A percentile compares a stretch with the other conserved stretches of the same genome.
phyloP scores from a whole-genome alignment of 2,113 vertebrate genomes.

The Glaucomys volans region DNA sequence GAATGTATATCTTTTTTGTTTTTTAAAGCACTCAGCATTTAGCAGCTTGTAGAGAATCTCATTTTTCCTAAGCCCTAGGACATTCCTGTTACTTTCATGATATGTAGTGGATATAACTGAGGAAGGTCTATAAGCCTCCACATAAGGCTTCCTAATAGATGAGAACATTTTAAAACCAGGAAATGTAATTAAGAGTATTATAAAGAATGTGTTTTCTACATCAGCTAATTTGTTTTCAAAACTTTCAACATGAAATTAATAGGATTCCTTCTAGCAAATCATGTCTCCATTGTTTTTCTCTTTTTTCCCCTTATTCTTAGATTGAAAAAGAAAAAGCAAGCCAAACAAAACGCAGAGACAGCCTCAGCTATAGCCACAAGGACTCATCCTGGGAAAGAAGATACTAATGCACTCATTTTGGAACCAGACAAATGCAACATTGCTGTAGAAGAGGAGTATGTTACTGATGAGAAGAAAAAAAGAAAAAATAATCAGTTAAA shows the following conservation, averaged over 20 bases:
- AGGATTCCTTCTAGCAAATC: neutral
- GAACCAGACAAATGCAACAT: slow-evolving; percentile 85
- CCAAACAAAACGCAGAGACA: slow-evolving; percentile 86
- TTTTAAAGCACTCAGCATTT: neutral
- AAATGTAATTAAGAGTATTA: neutral
- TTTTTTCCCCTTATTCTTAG: slow-evolving; percentile 71
- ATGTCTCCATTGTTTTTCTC: neutral
- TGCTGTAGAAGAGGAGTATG: slow-evolving; percentile 82
- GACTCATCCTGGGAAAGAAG: slow-evolving; percentile 85
- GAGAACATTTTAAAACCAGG: neutral
- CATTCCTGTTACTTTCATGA: neutral
- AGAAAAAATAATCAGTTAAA: slow-evolving; percentile 89
- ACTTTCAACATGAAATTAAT: neutral
- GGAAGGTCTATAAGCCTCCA: neutral
- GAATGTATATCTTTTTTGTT: neutral
- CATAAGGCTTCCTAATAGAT: slow-evolving; percentile 40
- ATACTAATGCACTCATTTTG: slow-evolving; percentile 82
- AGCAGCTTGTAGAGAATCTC: neutral
- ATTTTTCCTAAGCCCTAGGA: neutral
- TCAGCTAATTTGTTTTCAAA: slow-evolving; percentile 36
- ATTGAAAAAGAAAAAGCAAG: slow-evolving; percentile 89
- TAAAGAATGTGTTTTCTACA: neutral
- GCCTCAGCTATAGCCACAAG: slow-evolving; percentile 76
- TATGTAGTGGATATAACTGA: neutral
- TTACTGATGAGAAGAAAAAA: slow-evolving; percentile 88